phyloP scores from a whole-genome alignment of 2,113 vertebrate species.

The Aramus guarauna region DNA sequence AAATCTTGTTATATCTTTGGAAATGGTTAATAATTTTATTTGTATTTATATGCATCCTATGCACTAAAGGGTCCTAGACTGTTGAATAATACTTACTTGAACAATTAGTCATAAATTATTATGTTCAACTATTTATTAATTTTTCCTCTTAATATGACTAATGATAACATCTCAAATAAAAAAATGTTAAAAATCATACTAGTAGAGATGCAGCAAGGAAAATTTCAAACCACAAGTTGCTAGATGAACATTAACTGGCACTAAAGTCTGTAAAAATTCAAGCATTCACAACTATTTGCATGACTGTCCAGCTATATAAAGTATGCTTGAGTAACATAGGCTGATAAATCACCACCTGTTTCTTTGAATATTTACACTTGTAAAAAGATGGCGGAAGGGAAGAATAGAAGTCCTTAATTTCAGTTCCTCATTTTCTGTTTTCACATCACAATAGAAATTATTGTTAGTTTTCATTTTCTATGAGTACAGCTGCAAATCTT shows the following conservation, averaged over 20 bases:
- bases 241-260: background rate
- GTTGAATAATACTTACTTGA: background rate
- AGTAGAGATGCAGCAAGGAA: background rate
- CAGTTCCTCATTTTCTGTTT: background rate
- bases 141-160: background rate
- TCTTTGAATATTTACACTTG: background rate
- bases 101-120: background rate
- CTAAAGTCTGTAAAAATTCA: background rate
- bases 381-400: rapidly evolving
- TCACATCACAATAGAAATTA: background rate
- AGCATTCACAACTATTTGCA: background rate
- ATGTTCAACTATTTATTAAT: background rate
- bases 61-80: background rate
- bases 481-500: background rate
- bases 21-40: background rate
- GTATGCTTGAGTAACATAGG: background rate
- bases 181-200: rapidly evolving
- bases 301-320: background rate
- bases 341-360: background rate
- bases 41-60: background rate
- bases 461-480: background rate
- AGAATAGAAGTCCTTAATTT: background rate
- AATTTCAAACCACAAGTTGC: background rate
- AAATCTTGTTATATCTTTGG: background rate
- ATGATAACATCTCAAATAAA: background rate